Percentiles rank a stretch among this genome's conserved stretches.
These are phyloP conservation scores for Palythoa grandiflora DNA, from an alignment of 92 coral and sea anemone genomes.

Conservation along the genomic window DNA sequence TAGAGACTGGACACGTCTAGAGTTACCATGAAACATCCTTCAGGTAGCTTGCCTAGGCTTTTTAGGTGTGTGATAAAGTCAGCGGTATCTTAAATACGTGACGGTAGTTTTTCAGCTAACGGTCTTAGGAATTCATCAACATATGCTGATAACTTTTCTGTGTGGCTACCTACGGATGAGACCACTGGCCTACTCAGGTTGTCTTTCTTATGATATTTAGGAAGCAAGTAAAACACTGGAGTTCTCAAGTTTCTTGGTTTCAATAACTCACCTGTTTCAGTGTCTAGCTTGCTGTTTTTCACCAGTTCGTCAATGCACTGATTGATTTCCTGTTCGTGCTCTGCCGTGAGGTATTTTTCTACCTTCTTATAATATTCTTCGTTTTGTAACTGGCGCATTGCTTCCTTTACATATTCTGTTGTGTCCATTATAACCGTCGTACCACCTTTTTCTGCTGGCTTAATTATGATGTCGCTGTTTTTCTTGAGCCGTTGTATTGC, in stretches of 20 bases:
- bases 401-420: slow-evolving; percentile 36
- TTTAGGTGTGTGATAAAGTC: slow-evolving; percentile 4
- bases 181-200: neutral
- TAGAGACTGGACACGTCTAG: slow-evolving; percentile 1
- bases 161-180: neutral
- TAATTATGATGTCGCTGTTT: slow-evolving; percentile 11
- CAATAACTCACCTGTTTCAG: slow-evolving; percentile 40
- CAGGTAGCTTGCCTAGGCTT: slow-evolving; percentile 19
- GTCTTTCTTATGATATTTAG: too few species aligned
- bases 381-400: slow-evolving; percentile 40
- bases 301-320: slow-evolving; percentile 42
- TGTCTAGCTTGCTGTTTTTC: slow-evolving; percentile 44
- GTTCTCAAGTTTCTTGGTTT: slow-evolving; percentile 49
- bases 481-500: slow-evolving; percentile 5
- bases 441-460: slow-evolving; percentile 25
- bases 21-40: neutral
- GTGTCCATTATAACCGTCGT: slow-evolving; percentile 5
- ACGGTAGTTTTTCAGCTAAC: slow-evolving; percentile 1
- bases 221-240: too few species aligned
- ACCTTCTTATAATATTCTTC: slow-evolving; percentile 46
- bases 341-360: slow-evolving; percentile 48
- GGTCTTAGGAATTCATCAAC: neutral
- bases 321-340: slow-evolving; percentile 39
- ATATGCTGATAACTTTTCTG: neutral
- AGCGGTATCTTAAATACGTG: neutral